Conservation (phyloP, 2,113 vertebrate species). For the Entelurus aequoreus region DNA sequence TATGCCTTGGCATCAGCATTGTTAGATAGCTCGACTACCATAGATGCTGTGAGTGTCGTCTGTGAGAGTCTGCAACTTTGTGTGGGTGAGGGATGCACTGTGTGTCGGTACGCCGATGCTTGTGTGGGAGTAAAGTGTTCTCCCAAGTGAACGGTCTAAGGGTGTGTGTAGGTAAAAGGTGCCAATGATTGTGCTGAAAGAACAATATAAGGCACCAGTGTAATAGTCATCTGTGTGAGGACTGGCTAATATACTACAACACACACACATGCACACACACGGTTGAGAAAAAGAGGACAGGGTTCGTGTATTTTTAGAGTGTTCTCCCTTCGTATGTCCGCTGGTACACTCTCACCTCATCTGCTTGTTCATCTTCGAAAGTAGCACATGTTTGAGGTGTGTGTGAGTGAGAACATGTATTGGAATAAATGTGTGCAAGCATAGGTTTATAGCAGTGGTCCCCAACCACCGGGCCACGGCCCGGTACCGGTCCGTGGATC, state of each 20-base stretch:
- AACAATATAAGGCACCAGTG: slow-evolving; percentile 39
- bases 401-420: not conserved
- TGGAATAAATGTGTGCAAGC: not conserved
- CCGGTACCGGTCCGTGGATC: too few species aligned
- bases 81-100: slow-evolving; percentile 31
- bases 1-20: slow-evolving; percentile 86
- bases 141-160: slow-evolving; percentile 11
- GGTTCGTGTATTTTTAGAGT: slow-evolving; percentile 52
- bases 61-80: slow-evolving; percentile 13
- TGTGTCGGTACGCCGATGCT: not conserved
- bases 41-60: not conserved
- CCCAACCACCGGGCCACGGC: too few species aligned
- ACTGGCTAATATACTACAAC: slow-evolving; percentile 40
- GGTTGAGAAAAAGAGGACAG: slow-evolving; percentile 35
- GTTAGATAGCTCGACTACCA: slow-evolving; percentile 44
- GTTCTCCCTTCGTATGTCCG: slow-evolving; percentile 5
- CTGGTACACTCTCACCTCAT: not conserved
- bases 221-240: slow-evolving; percentile 25
- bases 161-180: slow-evolving; percentile 10
- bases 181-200: slow-evolving; percentile 11
- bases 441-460: not conserved
- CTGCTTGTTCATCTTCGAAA: slow-evolving; percentile 14
- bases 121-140: slow-evolving; percentile 24
- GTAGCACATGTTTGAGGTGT: slow-evolving; percentile 17
- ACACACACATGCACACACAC: slow-evolving; percentile 17